These are phyloP conservation scores for Phrixothrix hirtus DNA, from an alignment of 2,888 invertebrate species.

Conservation along the genomic window DNA sequence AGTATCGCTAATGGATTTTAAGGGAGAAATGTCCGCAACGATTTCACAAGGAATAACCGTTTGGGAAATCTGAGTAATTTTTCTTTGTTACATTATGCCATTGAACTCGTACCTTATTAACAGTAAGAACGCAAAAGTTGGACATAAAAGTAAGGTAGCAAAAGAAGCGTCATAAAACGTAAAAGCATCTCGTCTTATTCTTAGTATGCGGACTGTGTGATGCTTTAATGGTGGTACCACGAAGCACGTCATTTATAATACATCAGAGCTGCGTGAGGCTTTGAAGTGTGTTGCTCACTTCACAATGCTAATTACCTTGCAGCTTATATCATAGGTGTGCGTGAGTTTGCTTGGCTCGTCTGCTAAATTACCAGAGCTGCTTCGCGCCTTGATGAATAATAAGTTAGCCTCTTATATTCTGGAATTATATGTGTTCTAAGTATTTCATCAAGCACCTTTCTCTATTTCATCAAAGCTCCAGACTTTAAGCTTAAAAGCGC, in stretches of 20 bases:
- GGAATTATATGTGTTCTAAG: slow-evolving; percentile 16
- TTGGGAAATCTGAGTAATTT: background rate
- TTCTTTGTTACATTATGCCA: background rate
- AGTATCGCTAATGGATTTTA: background rate
- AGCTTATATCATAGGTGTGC: slow-evolving; percentile 32
- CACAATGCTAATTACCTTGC: slow-evolving; percentile 43
- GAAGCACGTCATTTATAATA: slow-evolving; percentile 49
- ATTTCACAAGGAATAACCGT: background rate
- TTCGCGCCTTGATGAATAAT: slow-evolving; percentile 44
- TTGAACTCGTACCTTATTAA: slow-evolving; percentile 11
- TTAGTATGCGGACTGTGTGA: slow-evolving; percentile 43
- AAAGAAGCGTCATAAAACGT: slow-evolving; percentile 21
- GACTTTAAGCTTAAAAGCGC: slow-evolving; percentile 20
- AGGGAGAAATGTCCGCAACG: background rate
- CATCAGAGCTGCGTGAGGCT: slow-evolving; percentile 42
- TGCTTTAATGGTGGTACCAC: slow-evolving; percentile 48
- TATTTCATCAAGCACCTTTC: slow-evolving; percentile 27
- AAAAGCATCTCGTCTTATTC: slow-evolving; percentile 39
- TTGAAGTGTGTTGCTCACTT: slow-evolving; percentile 45
- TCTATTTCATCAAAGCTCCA: slow-evolving; percentile 24
- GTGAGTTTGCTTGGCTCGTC: slow-evolving; percentile 34
- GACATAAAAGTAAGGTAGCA: slow-evolving; percentile 11
- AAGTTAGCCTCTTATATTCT: slow-evolving; percentile 27
- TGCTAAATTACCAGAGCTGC: slow-evolving; percentile 40
- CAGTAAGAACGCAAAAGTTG: slow-evolving; percentile 3